Conservation (phyloP, 2,797 vertebrate species). For the Sebastes kiyomatsui region DNA sequence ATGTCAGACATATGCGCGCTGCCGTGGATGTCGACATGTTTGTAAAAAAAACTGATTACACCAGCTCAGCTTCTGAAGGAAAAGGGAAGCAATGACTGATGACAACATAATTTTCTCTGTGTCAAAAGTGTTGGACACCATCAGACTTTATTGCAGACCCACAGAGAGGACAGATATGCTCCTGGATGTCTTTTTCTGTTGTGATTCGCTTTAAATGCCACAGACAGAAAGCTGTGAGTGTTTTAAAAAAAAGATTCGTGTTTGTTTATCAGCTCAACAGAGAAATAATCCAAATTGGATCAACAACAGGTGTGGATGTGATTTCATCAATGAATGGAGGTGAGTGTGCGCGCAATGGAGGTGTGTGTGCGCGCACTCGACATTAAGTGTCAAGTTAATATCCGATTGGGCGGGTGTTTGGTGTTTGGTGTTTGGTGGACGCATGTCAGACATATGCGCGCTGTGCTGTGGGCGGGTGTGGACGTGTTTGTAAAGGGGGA, state of each 20-base stretch:
- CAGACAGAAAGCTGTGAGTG: neutral
- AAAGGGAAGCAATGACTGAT: neutral
- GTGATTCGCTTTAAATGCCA: neutral
- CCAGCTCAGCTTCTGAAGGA: neutral
- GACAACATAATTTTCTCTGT: neutral
- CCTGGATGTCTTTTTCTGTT: neutral
- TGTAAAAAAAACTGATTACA: constrained; percentile 4
- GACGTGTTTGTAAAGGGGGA: constrained; percentile 59
- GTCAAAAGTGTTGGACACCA: neutral
- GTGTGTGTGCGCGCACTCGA: constrained; percentile 16
- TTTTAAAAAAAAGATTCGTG: neutral
- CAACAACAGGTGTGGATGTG: constrained; percentile 37
- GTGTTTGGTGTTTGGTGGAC: constrained; percentile 42
- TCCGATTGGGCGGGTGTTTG: constrained; percentile 63
- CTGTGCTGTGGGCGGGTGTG: constrained; percentile 76
- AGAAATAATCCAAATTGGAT: neutral
- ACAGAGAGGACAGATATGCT: neutral
- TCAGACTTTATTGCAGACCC: neutral
- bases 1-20: constrained; percentile 77
- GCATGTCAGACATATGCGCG: constrained; percentile 79
- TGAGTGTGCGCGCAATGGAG: constrained; percentile 15
- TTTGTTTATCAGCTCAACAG: neutral
- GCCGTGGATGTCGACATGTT: constrained; percentile 72
- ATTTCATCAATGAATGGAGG: constrained; percentile 18
- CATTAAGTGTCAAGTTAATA: constrained; percentile 58